These are phyloP conservation scores for Spongia lamella DNA, from an alignment of 37 sponge, comb jelly and placozoan species.

Conservation along the genomic window DNA sequence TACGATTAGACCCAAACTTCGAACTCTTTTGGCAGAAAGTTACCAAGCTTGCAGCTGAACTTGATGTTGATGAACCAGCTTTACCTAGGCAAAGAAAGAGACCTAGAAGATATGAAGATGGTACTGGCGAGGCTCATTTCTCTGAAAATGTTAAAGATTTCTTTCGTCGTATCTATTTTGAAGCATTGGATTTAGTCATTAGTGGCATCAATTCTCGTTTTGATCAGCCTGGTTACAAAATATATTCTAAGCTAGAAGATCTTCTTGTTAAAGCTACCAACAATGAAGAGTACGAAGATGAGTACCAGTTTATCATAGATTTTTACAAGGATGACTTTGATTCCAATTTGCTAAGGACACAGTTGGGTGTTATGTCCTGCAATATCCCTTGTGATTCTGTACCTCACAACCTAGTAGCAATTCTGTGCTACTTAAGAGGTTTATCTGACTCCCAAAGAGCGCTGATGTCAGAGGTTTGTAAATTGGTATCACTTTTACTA, in stretches of 20 bases:
- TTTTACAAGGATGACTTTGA: conserved; percentile 46
- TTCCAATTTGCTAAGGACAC: neutral
- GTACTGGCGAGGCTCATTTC: neutral
- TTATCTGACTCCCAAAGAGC: no score
- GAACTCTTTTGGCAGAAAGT: conserved; percentile 38
- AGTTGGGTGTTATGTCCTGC: conserved; percentile 20
- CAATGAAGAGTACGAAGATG: conserved; percentile 15
- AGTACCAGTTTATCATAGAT: conserved; percentile 23
- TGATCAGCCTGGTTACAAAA: conserved; percentile 48
- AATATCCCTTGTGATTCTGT: no score
- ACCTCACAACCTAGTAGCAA: no score
- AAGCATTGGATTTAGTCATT: conserved; percentile 58
- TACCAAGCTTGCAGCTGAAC: conserved; percentile 10
- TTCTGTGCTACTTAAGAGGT: no score
- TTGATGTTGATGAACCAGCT: conserved; percentile 18
- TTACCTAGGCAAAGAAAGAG: conserved; percentile 10
- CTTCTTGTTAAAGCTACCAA: conserved; percentile 24
- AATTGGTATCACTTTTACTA: no score
- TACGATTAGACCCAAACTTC: conserved; percentile 44
- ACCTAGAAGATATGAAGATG: conserved; percentile 4
- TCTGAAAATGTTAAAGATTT: conserved; percentile 13
- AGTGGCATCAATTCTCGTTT: conserved; percentile 21
- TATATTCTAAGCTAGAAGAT: conserved; percentile 46
- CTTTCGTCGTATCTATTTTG: conserved; percentile 42
- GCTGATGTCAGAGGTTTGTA: no score